phyloP scores from a whole-genome alignment of 2,797 vertebrate genomes.

The Phrynocephalus guinanensis region DNA sequence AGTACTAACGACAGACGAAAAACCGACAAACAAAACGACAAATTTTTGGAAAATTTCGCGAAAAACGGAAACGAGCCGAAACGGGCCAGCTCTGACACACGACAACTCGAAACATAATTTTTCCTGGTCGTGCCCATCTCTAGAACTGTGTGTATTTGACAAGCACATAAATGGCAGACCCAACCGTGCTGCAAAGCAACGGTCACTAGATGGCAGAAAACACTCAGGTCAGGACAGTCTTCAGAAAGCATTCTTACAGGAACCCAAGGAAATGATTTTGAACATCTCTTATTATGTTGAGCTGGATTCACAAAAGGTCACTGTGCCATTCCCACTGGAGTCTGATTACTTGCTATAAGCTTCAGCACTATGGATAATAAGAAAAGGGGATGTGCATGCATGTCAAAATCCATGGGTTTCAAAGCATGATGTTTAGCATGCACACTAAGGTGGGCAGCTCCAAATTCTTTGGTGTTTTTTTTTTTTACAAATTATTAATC shows the following conservation, averaged over 20 bases:
- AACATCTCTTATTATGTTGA: neutral
- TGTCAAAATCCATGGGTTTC: neutral
- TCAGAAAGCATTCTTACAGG: neutral
- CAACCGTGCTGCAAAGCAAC: neutral
- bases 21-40: too few relatives aligned
- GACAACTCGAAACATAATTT: too few relatives aligned
- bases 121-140: too few relatives aligned
- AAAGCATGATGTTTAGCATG: neutral
- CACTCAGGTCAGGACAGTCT: conserved; percentile 27
- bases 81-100: too few relatives aligned
- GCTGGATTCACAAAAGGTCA: neutral
- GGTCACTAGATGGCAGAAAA: conserved; percentile 72
- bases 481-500: neutral
- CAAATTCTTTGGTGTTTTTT: neutral
- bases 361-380: neutral
- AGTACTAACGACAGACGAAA: too few relatives aligned
- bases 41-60: too few relatives aligned
- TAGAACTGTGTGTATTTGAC: neutral
- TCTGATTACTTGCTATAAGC: neutral
- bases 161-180: neutral
- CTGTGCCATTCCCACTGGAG: neutral
- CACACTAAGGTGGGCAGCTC: neutral
- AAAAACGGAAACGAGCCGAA: too few relatives aligned
- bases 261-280: neutral
- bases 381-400: neutral